Conservation (phyloP, 2,888 invertebrate species). For the Dione vanillae region DNA sequence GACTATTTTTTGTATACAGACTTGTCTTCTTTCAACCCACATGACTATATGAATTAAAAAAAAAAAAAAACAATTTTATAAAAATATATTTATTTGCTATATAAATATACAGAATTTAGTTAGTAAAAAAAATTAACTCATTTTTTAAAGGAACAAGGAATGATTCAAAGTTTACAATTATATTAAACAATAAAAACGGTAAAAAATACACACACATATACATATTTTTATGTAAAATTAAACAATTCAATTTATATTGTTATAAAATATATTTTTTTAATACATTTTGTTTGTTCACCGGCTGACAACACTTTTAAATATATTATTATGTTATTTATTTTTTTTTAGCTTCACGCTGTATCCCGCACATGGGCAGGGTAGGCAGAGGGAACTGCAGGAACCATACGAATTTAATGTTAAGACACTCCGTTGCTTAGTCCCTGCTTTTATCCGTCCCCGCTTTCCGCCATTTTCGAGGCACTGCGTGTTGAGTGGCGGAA, state of each 20-base stretch:
- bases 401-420: too few species aligned
- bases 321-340: too few species aligned
- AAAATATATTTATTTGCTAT: slow-evolving; percentile 7
- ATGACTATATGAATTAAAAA: too few species aligned
- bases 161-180: background rate
- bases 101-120: background rate
- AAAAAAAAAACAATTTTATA: background rate
- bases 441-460: too few species aligned
- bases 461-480: too few species aligned
- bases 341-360: too few species aligned
- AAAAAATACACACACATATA: background rate
- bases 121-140: background rate
- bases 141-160: background rate
- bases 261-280: background rate
- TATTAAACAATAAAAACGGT: background rate
- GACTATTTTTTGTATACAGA: too few species aligned
- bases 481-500: too few species aligned
- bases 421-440: too few species aligned
- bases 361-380: too few species aligned
- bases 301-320: background rate
- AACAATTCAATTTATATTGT: background rate
- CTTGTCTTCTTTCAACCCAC: too few species aligned
- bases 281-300: background rate
- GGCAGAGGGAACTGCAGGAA: too few species aligned
- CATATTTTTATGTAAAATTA: background rate